Evolutionary conservation across 2,113 vertebrate genomes (phyloP), one percentile per base, ranked within the genome.

Genomic region (Takifugu flavidus): DNA sequence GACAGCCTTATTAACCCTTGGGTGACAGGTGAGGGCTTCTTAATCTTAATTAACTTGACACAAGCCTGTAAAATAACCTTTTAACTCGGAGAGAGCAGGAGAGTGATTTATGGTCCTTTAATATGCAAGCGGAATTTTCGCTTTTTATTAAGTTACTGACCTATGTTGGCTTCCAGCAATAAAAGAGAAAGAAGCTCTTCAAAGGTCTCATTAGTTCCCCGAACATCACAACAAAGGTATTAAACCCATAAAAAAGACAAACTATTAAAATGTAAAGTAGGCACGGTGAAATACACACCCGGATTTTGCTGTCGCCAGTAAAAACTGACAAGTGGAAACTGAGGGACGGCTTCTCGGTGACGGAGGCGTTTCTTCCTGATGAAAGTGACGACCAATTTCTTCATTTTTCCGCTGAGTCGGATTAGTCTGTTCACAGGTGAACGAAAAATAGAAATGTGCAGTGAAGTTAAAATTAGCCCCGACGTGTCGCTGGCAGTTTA

Each of bases 11-110:
- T 66, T 0, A 59, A 50, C 56, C 74, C 74, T 66, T 65, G n/a
- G 46, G 50, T 62, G 78, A 79, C 56, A 65, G 54, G 53, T 26
- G 2, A 4, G 53, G 67, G 34, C 53, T 81, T 75, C 60, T 73
- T 72, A 61, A 79, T 59, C 47, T 80, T 80, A 83, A 79, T 81
- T 81, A 81, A 74, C 75, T 59, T 79, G 69, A 81, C 70, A 72
- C 74, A 69, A 43, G 56, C 70, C 66, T 75, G 53, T 53, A 58
- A 72, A 72, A 65, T 67, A 53, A 75, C 68, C 52, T 45, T 56
- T 78, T 65, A 72, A 73, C 56, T 68, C 31, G 51, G 29, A 28
- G 52, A 53, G 57, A 28, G 52, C 26, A 53, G 69, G 53, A 39
- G 63, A 12, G 6, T 68, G 28, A 70, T 63, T 78, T 56, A 63